These are phyloP conservation scores for Lasioglossum pauxillum DNA, from an alignment of 2,888 invertebrate genomes.

Conservation along the genomic window DNA sequence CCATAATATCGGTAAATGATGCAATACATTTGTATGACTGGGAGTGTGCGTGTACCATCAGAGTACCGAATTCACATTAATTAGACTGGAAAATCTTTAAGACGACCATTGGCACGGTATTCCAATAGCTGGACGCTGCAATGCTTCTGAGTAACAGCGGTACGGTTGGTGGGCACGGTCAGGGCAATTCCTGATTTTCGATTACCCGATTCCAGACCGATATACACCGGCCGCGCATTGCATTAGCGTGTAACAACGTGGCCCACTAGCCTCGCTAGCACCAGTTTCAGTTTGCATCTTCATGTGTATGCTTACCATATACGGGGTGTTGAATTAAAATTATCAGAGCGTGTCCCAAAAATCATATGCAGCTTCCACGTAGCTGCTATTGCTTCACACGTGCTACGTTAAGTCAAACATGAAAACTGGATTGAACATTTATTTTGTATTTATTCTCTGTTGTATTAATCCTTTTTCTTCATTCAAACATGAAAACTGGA, in stretches of 20 bases:
- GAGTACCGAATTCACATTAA: not conserved
- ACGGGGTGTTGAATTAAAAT: not conserved
- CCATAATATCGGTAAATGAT: not conserved
- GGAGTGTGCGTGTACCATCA: not conserved
- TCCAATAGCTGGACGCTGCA: constrained; percentile 29
- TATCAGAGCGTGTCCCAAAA: not conserved
- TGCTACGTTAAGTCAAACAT: not conserved
- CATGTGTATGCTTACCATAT: constrained; percentile 4
- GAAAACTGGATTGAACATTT: not conserved
- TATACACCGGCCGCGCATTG: constrained; percentile 60
- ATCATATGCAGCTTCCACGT: not conserved
- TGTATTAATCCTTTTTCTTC: no score
- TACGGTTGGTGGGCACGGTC: constrained; percentile 15
- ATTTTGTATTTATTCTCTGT: not conserved
- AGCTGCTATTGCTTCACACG: not conserved
- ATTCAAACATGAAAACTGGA: not conserved
- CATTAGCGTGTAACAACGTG: constrained; percentile 61
- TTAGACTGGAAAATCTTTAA: constrained; percentile 4
- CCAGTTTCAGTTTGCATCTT: constrained; percentile 57
- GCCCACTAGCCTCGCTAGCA: constrained; percentile 40
- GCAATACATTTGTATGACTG: not conserved
- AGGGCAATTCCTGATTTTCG: constrained; percentile 54
- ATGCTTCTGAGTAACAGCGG: constrained; percentile 23
- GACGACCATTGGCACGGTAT: constrained; percentile 3
- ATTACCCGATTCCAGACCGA: constrained; percentile 58